phyloP scores from a whole-genome alignment of 2,888 invertebrate species.

The Macrosiphum euphorbiae region DNA sequence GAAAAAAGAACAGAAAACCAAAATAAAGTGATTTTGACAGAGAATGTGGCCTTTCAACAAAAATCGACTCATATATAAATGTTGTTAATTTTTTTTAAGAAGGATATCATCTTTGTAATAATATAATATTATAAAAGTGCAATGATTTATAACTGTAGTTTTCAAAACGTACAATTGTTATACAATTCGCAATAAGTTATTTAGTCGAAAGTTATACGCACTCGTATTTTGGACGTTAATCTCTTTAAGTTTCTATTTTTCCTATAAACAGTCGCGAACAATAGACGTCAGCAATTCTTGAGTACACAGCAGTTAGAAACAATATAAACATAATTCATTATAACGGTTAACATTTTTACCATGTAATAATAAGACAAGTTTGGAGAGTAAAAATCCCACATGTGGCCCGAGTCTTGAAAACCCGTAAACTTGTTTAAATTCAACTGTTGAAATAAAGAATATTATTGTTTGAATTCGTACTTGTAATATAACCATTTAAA shows the following conservation, averaged over 20 bases:
- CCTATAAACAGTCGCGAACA: constrained; percentile 4
- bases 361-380: neutral
- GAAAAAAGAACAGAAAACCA: too few species aligned
- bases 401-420: neutral
- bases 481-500: neutral
- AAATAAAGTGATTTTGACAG: too few species aligned
- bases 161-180: neutral
- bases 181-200: neutral
- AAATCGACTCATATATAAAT: too few species aligned
- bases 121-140: neutral
- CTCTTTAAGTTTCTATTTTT: constrained; percentile 24
- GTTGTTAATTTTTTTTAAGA: neutral
- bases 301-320: constrained; percentile 9
- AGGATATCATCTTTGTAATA: neutral
- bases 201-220: constrained; percentile 1
- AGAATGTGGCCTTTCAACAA: too few species aligned
- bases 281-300: neutral
- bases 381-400: constrained; percentile 2
- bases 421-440: neutral
- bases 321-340: constrained; percentile 36
- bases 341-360: constrained; percentile 29
- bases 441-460: neutral
- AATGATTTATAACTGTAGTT: neutral
- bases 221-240: neutral
- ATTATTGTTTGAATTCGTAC: neutral